Percentiles rank a stretch among this genome's conserved stretches.
These are phyloP conservation scores for Pocillopora grandis DNA, from an alignment of 92 coral and sea anemone genomes.

Conservation along the genomic window DNA sequence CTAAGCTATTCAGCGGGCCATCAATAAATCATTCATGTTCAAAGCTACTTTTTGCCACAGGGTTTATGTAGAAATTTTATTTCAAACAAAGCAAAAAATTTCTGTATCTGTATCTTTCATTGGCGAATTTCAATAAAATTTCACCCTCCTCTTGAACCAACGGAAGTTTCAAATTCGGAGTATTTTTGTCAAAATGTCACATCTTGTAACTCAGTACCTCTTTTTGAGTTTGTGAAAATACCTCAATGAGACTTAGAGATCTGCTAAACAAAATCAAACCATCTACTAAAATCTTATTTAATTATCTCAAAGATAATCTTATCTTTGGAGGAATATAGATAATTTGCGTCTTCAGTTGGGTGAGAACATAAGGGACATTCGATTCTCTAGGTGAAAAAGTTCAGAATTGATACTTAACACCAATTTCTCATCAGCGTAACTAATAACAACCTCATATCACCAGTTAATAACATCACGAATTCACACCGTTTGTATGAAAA, in stretches of 20 bases:
- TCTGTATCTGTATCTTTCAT: neutral
- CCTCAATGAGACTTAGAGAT: too few relatives aligned
- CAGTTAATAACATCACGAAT: neutral
- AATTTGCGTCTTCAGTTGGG: neutral
- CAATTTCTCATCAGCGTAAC: constrained; percentile 4
- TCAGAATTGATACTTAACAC: neutral
- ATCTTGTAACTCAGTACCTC: neutral
- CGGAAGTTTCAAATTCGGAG: neutral
- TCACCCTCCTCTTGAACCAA: neutral
- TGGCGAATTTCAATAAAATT: neutral
- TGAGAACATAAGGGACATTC: neutral
- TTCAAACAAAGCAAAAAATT: neutral
- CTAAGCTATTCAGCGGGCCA: constrained; percentile 18
- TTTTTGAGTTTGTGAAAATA: too few relatives aligned
- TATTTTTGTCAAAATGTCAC: neutral
- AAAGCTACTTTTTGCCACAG: constrained; percentile 33
- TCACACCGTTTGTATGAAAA: constrained; percentile 2
- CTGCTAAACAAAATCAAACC: too few relatives aligned
- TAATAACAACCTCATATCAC: neutral
- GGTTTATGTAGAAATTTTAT: constrained; percentile 12
- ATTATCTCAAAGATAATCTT: neutral
- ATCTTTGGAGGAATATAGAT: too few relatives aligned
- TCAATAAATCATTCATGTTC: constrained; percentile 21
- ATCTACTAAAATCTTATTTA: too few relatives aligned
- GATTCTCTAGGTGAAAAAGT: too few relatives aligned